A percentile compares a stretch with the other conserved stretches of the same genome.
Evolutionary conservation across 2,888 invertebrate species (phyloP).

Genomic region (Drosophila subsilvestris): DNA sequence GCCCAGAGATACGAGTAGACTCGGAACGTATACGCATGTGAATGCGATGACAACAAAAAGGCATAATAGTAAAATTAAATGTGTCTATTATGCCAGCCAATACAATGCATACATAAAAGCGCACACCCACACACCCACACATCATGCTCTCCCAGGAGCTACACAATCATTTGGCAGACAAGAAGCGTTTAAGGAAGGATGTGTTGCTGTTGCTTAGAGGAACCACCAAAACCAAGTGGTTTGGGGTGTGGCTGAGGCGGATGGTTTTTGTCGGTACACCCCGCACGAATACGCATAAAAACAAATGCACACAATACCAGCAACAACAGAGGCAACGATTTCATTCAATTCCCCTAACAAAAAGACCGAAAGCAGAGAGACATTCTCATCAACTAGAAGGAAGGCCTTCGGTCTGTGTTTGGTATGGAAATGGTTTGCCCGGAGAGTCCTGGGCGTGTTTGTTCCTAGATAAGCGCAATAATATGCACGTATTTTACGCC

Average conservation of each 20-base stretch:
- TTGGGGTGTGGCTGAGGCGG: slow-evolving; percentile 35
- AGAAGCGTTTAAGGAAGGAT: slow-evolving; percentile 79
- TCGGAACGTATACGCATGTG: slow-evolving; percentile 69
- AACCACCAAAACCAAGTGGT: slow-evolving; percentile 32
- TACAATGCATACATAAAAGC: slow-evolving; percentile 80
- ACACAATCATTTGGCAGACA: slow-evolving; percentile 70
- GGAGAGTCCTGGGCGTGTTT: slow-evolving; percentile 76
- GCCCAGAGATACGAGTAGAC: slow-evolving; percentile 54
- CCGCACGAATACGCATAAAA: slow-evolving; percentile 65
- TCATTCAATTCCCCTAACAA: slow-evolving; percentile 47
- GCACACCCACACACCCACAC: slow-evolving; percentile 18
- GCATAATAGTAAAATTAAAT: slow-evolving; percentile 82
- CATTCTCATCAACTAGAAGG: slow-evolving; percentile 63
- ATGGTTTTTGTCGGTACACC: no score
- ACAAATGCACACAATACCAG: slow-evolving; percentile 69
- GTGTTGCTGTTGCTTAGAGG: slow-evolving; percentile 64
- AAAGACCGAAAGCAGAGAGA: slow-evolving; percentile 19
- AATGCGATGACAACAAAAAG: slow-evolving; percentile 80
- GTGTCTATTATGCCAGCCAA: slow-evolving; percentile 79
- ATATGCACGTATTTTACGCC: slow-evolving; percentile 77
- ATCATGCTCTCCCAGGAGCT: slow-evolving; percentile 21
- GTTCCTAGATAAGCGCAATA: slow-evolving; percentile 80
- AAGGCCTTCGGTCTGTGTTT: slow-evolving; percentile 44
- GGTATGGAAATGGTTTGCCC: slow-evolving; percentile 44
- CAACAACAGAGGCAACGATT: slow-evolving; percentile 38